These are phyloP conservation scores for Balearica regulorum DNA, from an alignment of 2,797 vertebrate species.

Conservation along the genomic window DNA sequence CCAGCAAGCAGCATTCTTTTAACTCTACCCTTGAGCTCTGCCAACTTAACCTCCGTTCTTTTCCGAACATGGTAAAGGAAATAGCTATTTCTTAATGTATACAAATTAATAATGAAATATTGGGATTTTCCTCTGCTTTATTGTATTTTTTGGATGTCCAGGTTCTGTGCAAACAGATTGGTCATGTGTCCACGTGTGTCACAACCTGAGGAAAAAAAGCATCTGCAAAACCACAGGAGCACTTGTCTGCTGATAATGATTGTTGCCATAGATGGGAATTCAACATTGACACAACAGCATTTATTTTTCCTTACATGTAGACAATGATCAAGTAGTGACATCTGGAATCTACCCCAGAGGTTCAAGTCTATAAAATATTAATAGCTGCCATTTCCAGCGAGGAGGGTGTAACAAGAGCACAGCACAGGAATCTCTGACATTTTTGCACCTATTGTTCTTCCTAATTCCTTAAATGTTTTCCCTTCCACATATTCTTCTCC, in stretches of 20 bases:
- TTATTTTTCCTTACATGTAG: background rate
- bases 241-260: background rate
- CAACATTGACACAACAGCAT: background rate
- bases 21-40: background rate
- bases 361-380: slow-evolving; percentile 57
- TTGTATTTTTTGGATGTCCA: background rate
- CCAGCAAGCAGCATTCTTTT: background rate
- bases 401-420: background rate
- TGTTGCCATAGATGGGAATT: background rate
- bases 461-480: background rate
- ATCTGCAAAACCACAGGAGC: background rate
- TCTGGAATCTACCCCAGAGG: slow-evolving; percentile 46
- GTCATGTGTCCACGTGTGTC: background rate
- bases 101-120: background rate
- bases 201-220: background rate
- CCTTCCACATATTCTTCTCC: background rate
- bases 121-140: background rate
- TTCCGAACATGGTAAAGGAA: background rate
- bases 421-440: background rate
- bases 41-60: background rate
- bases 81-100: background rate
- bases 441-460: background rate
- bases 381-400: slow-evolving; percentile 8
- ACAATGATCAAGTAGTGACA: slow-evolving; percentile 36
- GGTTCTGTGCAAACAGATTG: background rate